Base-by-base conservation (phyloP, 2,113 vertebrate genomes). In the Sapajus apella region DNA sequence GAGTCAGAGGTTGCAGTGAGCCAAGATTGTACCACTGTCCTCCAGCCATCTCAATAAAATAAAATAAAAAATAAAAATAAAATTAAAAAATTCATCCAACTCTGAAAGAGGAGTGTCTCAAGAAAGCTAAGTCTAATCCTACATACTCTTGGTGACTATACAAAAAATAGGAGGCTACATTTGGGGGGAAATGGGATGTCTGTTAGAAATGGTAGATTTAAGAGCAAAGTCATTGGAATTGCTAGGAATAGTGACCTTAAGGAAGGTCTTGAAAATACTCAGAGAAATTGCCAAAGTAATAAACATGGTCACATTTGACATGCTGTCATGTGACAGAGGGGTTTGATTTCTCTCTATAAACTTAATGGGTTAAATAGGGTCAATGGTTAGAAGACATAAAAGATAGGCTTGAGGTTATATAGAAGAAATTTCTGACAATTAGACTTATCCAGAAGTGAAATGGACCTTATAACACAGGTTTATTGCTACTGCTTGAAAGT, bases 391-490 rank as follows among this genome's bases (percentile, higher is more conserved):
- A 86, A 91, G 3, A 45, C 66, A 68, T 17, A 73, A 83, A 91
- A 30, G 1, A 66, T 68, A 21, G 40, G 4, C 86, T 94, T 76
- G 40, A 9, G 14, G 52, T 95, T 90, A 20, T 66, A 20, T 56
- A 75, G 50, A 91, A 95, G 50, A 84, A 32, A 92, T 77, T 87
- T 92, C 47, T 83, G 79, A 94, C 16, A 89, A 56, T 81, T 70
- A 76, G 30, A 70, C 13, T 76, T 90, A 52, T 86, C 66, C 21
- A 94, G 77, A 89, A 81, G 43, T 83, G 45, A 70, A 86, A 58
- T 58, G 43, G 45, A 68, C 4, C 16, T n/a, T 81, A 21, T 77
- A 70, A 64, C 35, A 50, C 8, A 45, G 9, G 50, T 72, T 91
- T 45, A 55, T 18, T 95, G 10, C 21, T 70, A 21, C 61, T 7